A percentile compares a stretch with the other conserved stretches of the same genome.
These are phyloP conservation scores for Diplosoma virens DNA, from an alignment of 23 tunicate genomes.

Conservation along the genomic window DNA sequence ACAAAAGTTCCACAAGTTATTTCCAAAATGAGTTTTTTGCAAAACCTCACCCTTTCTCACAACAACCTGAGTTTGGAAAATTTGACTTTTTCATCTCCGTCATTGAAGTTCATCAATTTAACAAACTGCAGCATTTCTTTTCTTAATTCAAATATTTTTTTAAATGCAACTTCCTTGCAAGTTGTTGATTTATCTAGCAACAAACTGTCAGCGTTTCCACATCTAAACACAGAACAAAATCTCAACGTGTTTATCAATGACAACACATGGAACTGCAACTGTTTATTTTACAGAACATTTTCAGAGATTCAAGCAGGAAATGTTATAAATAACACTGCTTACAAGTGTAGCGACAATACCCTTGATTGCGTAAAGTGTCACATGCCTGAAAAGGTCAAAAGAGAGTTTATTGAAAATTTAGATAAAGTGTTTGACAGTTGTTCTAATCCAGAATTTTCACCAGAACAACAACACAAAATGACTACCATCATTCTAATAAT, in stretches of 20 bases:
- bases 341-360: neutral
- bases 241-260: neutral
- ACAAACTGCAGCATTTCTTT: neutral
- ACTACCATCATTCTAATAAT: too few species aligned
- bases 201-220: neutral
- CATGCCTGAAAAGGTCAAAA: too few species aligned
- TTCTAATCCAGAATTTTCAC: too few species aligned
- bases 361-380: too few species aligned
- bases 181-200: neutral
- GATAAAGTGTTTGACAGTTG: too few species aligned
- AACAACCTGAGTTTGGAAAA: neutral
- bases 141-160: neutral
- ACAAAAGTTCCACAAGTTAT: too few species aligned
- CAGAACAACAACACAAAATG: too few species aligned
- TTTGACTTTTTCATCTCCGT: neutral
- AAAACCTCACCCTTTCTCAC: neutral
- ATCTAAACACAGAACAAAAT: neutral
- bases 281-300: neutral
- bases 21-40: too few species aligned
- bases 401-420: too few species aligned
- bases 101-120: neutral
- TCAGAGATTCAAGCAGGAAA: too few species aligned
- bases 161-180: neutral
- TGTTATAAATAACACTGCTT: neutral
- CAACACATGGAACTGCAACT: slow-evolving; percentile 2